Base-by-base conservation (phyloP, 2,888 invertebrate species). In the Tromatobia lineatoria region DNA sequence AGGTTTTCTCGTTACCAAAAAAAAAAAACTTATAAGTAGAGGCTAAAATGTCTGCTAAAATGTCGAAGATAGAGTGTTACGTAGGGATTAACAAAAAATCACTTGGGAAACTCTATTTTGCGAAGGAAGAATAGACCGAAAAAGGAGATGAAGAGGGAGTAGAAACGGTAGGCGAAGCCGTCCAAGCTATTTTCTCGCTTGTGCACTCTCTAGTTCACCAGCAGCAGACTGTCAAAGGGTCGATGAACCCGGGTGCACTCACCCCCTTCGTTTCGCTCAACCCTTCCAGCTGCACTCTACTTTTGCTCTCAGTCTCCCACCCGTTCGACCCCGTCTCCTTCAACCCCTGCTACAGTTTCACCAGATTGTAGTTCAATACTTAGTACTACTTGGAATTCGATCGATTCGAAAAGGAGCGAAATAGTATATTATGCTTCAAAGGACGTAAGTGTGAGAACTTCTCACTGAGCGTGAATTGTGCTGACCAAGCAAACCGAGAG, bases 211-310 rank as follows among this genome's bases (percentile, higher is more conserved):
- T 69, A 83, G 84, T 85, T 76, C 71, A 80, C 84, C 81, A 80
- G 71, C 82, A 47, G 82, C 74, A 75, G 74, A 83, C 85, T 86
- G 85, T 85, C 83, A 86, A 85, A 85, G 80, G 87, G 87, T 87
- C 87, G 80, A 86, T 80, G 87, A 86, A 87, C 87, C 83, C 67
- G 52, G 70, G 38, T 80, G 66, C 80, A 57, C 81, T 75, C 71
- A 67, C 74, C 81, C 74, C 82, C 45, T 66, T 59, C 76, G 52
- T 73, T 34, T 64, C 73, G 73, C 82, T 73, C 77, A 20, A 23
- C 45, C 84, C 69, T 76, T 74, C 81, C 70, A 71, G 71, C 81
- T 80, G 66, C 75, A 64, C 80, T 75, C 66, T 47, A 54, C 67
- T 61, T 54, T 80, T 57, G 54, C 66, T 71, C 83, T 42, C 38